These are phyloP conservation scores for Leuciscus idus DNA, from an alignment of 2,113 vertebrate species.

Conservation along the genomic window DNA sequence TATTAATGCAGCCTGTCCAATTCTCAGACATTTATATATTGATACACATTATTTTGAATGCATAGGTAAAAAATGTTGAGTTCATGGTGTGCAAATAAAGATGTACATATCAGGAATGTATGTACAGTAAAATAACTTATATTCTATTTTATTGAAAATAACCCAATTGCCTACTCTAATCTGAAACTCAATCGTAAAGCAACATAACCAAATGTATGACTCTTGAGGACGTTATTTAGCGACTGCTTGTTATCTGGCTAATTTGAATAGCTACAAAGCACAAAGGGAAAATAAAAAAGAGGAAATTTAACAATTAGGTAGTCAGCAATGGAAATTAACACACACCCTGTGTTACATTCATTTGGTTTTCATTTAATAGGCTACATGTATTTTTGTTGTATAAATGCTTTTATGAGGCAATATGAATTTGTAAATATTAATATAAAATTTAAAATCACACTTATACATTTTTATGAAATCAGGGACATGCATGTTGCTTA, in stretches of 20 bases:
- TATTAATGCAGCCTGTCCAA: neutral
- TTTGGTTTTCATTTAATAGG: neutral
- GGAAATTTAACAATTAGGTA: neutral
- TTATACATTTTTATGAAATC: neutral
- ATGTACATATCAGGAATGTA: neutral
- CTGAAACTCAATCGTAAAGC: neutral
- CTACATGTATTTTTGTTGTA: neutral
- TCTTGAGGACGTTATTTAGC: neutral
- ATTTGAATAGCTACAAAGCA: neutral
- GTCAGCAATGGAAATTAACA: neutral
- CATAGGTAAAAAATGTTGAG: neutral
- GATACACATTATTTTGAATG: neutral
- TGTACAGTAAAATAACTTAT: neutral
- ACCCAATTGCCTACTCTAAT: neutral
- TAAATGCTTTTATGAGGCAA: neutral
- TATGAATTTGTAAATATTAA: neutral
- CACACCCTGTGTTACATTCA: neutral
- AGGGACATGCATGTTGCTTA: too few species aligned
- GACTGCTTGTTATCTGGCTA: neutral
- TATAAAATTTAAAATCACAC: neutral
- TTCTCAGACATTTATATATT: neutral
- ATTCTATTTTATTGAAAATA: neutral
- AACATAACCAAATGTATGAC: slow-evolving; percentile 6
- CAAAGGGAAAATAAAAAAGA: neutral
- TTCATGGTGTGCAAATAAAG: neutral